These are phyloP conservation scores for Laterallus jamaicensis DNA, from an alignment of 2,113 vertebrate genomes.

Conservation along the genomic window DNA sequence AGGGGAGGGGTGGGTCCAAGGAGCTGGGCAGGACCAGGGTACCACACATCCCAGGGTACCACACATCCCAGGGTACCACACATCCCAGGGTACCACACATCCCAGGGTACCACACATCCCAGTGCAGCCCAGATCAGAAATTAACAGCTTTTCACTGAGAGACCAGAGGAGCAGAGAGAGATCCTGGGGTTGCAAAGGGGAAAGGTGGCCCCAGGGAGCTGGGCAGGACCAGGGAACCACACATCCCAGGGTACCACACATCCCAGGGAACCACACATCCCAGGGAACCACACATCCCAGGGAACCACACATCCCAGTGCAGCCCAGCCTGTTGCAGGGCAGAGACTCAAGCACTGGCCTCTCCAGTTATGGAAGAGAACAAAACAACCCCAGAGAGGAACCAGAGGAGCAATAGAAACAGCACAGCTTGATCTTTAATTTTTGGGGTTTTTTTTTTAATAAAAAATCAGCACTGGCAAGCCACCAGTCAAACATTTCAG, in stretches of 20 bases:
- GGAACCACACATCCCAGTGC: not conserved
- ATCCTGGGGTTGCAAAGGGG: not conserved
- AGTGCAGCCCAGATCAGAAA: not conserved
- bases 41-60: too few relatives aligned
- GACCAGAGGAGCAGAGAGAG: not conserved
- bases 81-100: not conserved
- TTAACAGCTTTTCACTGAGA: not conserved
- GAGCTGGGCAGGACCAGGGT: not conserved
- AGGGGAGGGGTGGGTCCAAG: not conserved
- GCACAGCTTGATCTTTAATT: slow-evolving; percentile 7
- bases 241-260: too few relatives aligned
- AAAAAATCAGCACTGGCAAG: not conserved
- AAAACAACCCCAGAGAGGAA: not conserved
- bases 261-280: too few relatives aligned
- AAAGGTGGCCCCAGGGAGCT: not conserved
- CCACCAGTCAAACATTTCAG: not conserved
- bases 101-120: too few relatives aligned
- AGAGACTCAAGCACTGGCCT: not conserved
- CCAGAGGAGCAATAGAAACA: not conserved
- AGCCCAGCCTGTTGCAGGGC: not conserved
- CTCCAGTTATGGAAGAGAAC: not conserved
- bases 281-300: too few relatives aligned
- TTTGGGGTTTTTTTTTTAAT: not conserved
- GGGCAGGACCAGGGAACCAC: not conserved
- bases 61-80: too few relatives aligned